These are phyloP conservation scores for Pollenia labialis DNA, from an alignment of 2,888 invertebrate species.

Conservation along the genomic window DNA sequence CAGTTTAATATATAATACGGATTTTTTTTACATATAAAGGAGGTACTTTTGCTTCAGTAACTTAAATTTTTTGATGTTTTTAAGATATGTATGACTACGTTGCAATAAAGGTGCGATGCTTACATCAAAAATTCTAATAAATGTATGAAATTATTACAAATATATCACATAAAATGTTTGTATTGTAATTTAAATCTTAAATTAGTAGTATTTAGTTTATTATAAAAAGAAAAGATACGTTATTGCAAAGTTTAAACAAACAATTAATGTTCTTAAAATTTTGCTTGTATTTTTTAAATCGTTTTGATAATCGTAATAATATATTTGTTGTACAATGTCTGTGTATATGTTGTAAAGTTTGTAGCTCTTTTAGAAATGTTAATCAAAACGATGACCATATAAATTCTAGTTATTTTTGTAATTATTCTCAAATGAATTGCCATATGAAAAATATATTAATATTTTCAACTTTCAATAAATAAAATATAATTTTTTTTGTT, in stretches of 20 bases:
- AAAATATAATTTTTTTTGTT: conserved; percentile 28
- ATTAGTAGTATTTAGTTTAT: conserved; percentile 42
- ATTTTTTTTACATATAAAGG: too few species aligned
- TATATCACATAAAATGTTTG: neutral
- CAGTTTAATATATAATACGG: too few species aligned
- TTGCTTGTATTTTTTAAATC: conserved; percentile 53
- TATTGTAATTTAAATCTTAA: conserved; percentile 44
- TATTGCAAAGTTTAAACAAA: conserved; percentile 43
- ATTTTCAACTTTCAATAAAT: conserved; percentile 69
- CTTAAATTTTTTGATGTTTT: too few species aligned
- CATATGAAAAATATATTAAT: conserved; percentile 69
- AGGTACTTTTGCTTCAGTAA: too few species aligned
- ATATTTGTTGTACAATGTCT: conserved; percentile 52
- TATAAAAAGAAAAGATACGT: conserved; percentile 14
- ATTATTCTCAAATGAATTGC: conserved; percentile 72
- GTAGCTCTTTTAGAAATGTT: conserved; percentile 37
- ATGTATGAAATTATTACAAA: neutral
- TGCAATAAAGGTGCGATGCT: too few species aligned
- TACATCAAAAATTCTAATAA: too few species aligned
- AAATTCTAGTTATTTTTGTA: conserved; percentile 72
- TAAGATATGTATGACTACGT: too few species aligned
- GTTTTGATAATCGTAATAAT: conserved; percentile 8
- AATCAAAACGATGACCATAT: conserved; percentile 48
- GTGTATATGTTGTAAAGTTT: conserved; percentile 64
- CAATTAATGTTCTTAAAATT: conserved; percentile 11